Evolutionary conservation across 2,113 vertebrate species (phyloP), one percentile per base, ranked within the genome.

Genomic region (Calyptommatus sinebrachiatus): DNA sequence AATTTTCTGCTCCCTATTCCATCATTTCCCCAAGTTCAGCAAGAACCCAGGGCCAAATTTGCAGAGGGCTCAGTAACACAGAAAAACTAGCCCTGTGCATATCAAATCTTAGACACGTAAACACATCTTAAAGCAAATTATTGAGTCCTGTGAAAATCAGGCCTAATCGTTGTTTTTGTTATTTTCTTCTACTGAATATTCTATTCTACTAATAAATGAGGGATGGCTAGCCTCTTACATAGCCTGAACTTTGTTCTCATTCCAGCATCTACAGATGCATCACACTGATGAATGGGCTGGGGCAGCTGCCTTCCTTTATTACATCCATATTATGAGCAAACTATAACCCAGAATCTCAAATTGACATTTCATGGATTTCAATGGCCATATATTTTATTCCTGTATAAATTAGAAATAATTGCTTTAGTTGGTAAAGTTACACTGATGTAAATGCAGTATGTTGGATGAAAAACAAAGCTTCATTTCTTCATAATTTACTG

Each of bases 401-500:
- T 35, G 10, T 45, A 22, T 46, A 78, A 70, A 74, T 74, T 66
- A 69, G 21, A 29, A 71, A 61, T 31, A 78, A 70, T 41, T 73
- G 24, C 7, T 41, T 24, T 18, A 69, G 41, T n/a, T 67, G n/a
- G 14, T 81, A 26, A 73, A 48, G 18, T 71, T 78, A 65, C 71
- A 78, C 8, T 41, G 60, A 71, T 66, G 65, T 53, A 78, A 81
- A 73, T 60, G 31, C 46, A 78, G 35, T 28, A 61, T 12, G 46
- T 2, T 57, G 46, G 4, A 31, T 18, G 3, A 75, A 78, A 66
- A 70, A 26, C 63, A 31, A 62, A 62, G 20, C 35, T 65, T 76
- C 73, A 61, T 29, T 35, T 74, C 72, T 79, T 41, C 28, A 48
- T 48, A 82, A 76, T 71, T 73, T 83, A 69, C 4, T 65, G 31